A percentile compares a stretch with the other conserved stretches of the same genome.
Conservation (phyloP, 2,888 invertebrate species). For the Trachelus troglodyta region DNA sequence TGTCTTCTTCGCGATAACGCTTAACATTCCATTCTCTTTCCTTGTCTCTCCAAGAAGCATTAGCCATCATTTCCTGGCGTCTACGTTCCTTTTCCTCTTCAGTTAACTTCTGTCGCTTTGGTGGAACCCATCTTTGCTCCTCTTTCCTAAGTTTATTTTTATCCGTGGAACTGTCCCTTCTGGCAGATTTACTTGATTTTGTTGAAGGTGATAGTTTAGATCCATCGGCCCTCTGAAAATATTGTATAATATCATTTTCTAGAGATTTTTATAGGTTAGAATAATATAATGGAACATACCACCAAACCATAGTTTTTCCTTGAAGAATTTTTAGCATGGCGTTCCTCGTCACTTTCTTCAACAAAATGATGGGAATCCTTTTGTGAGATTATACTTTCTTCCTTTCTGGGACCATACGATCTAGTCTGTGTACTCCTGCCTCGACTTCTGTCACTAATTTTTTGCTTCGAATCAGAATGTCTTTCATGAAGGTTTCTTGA, state of each 20-base stretch:
- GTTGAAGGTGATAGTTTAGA: conserved; percentile 31
- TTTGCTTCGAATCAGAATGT: neutral
- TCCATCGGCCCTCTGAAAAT: conserved; percentile 48
- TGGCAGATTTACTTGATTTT: conserved; percentile 5
- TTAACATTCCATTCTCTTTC: conserved; percentile 75
- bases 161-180: conserved; percentile 14
- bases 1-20: conserved; percentile 72
- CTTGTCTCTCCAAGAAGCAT: conserved; percentile 78
- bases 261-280: neutral
- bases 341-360: conserved; percentile 24
- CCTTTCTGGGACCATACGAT: conserved; percentile 16
- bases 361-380: conserved; percentile 35
- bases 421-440: conserved; percentile 18
- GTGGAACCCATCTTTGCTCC: conserved; percentile 46
- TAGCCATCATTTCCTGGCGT: conserved; percentile 84
- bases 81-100: conserved; percentile 78
- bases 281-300: conserved; percentile 28
- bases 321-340: conserved; percentile 10
- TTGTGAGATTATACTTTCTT: conserved; percentile 20
- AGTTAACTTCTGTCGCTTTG: conserved; percentile 64
- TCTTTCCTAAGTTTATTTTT: conserved; percentile 31
- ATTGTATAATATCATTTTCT: conserved; percentile 5
- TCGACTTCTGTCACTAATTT: conserved; percentile 14
- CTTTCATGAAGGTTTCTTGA: conserved; percentile 12
- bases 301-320: conserved; percentile 42